Evolutionary conservation across 1,140 invertebrate species (phyloP).

Genomic region (Diorhabda carinulata): DNA sequence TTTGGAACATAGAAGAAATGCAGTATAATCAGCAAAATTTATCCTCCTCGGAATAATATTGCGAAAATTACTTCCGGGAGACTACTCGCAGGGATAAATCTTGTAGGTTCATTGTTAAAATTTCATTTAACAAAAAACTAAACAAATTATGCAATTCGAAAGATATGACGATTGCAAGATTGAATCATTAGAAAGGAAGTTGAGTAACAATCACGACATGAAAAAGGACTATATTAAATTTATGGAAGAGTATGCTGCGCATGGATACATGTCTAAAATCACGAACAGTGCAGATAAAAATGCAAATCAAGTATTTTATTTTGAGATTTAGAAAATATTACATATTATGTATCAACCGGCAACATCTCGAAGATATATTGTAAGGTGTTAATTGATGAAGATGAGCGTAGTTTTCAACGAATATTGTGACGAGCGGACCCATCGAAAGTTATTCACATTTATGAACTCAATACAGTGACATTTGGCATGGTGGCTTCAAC

Average conservation of each 20-base stretch:
- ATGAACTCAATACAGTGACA: constrained; percentile 35
- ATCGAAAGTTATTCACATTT: constrained; percentile 31
- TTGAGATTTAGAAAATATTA: constrained; percentile 38
- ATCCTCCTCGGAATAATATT: constrained; percentile 13
- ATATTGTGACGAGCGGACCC: constrained; percentile 40
- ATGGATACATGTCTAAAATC: constrained; percentile 39
- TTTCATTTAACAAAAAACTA: constrained; percentile 16
- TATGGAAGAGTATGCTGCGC: constrained; percentile 28
- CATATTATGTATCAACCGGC: constrained; percentile 27
- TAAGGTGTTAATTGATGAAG: constrained; percentile 32
- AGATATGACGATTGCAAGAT: constrained; percentile 9
- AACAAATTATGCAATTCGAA: constrained; percentile 17
- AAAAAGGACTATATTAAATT: constrained; percentile 18
- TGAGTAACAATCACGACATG: constrained; percentile 16
- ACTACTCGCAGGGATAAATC: neutral
- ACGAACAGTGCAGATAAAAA: neutral
- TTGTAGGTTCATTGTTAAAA: constrained; percentile 21
- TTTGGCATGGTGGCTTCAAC: constrained; percentile 35
- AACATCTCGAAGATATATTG: constrained; percentile 48
- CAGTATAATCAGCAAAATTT: neutral
- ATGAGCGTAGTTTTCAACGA: constrained; percentile 39
- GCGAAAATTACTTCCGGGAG: constrained; percentile 21
- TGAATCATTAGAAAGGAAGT: constrained; percentile 20
- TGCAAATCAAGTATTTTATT: constrained; percentile 28
- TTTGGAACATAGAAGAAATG: constrained; percentile 22